Base-by-base conservation (phyloP, 1,140 invertebrate species). In the Caenorhabditis inopinata region DNA sequence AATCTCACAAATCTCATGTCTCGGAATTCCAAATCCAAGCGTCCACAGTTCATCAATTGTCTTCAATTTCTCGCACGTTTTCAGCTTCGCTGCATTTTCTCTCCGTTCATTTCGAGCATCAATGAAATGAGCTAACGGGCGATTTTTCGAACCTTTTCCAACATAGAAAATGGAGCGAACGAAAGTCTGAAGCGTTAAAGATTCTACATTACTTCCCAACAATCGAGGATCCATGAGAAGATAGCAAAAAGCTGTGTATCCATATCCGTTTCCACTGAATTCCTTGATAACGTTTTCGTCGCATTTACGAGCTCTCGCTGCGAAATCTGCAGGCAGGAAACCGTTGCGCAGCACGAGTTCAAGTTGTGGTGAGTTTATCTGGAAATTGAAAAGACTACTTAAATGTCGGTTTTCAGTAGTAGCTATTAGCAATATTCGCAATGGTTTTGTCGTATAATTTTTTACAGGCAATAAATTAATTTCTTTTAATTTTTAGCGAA, bases 201-300 rank as follows among this genome's bases (percentile, higher is more conserved):
- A 21, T 18, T 68, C 58, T 18, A 68, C 32, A 32, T 68, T 68
- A 11, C n/a, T 38, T 18, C 58, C 58, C 29, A 68, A 16, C 14
- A 68, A 38, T 12, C 58, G 58, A 18, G 58, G 58, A 38, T 68
- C 58, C 58, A 68, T 68, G 11, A 68, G n/a, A 1, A 68, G 32
- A 68, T 68, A 68, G n/a, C 58, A 68, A 16, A 68, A 68, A 1
- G 58, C 58, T 9, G 35, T 68, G n/a, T 68, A 68, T 7, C 58
- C 58, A 9, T 38, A 68, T 38, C 58, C 58, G n/a, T 68, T 68
- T 68, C 58, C 58, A 38, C 32, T 38, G 32, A 68, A 68, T n/a
- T 68, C 58, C n/a, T 42, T 68, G 9, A 29, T 16, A 38, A 68
- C 32, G 1, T 23, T 21, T 68, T 68, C 58, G 32, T 68, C 58